Conservation (phyloP, 1,140 invertebrate genomes). For the Papilio helenus region DNA sequence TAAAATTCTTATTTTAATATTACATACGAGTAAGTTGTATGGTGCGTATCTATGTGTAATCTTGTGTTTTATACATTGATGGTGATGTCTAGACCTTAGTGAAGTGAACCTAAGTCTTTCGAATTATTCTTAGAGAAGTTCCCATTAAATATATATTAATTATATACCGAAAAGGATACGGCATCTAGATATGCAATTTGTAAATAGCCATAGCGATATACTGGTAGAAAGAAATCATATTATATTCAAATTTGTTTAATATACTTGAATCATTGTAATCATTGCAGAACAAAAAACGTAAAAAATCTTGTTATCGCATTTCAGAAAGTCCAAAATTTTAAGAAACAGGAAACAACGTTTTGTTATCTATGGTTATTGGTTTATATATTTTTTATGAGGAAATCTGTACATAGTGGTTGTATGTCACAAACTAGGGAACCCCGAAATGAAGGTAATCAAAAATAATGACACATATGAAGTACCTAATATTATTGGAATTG, state of each 20-base stretch:
- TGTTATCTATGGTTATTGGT: no score
- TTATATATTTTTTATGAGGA: not conserved
- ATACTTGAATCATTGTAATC: no score
- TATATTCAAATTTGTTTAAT: no score
- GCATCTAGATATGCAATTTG: no score
- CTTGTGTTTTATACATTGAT: not conserved
- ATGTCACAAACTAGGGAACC: not conserved
- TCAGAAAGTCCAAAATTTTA: no score
- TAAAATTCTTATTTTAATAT: not conserved
- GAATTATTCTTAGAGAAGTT: not conserved
- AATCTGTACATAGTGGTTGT: not conserved
- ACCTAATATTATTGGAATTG: conserved; percentile 1
- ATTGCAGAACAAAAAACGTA: no score
- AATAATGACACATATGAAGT: conserved; percentile 14
- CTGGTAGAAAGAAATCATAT: no score
- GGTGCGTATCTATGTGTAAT: not conserved
- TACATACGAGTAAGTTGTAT: not conserved
- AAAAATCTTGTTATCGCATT: no score
- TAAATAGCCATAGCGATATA: no score
- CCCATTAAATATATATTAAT: not conserved
- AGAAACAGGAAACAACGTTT: no score
- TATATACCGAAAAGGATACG: no score
- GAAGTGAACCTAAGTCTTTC: not conserved
- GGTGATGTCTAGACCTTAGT: not conserved
- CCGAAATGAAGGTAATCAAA: conserved; percentile 8